phyloP scores from a whole-genome alignment of 2,888 invertebrate genomes.

The Parnassius mnemosyne region DNA sequence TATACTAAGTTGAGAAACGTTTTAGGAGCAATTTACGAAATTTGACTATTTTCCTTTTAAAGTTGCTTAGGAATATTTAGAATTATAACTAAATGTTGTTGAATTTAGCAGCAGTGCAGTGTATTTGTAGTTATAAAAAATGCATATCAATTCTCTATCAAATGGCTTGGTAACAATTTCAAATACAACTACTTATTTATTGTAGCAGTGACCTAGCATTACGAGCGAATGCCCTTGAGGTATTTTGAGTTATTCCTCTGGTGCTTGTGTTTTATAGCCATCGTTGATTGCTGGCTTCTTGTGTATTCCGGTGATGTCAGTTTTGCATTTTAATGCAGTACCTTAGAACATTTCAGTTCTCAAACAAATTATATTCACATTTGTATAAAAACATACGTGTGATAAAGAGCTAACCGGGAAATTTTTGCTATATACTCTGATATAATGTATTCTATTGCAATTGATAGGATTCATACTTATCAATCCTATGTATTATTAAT shows the following conservation, averaged over 20 bases:
- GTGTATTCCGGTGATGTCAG: conserved; percentile 3
- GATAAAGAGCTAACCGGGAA: background rate
- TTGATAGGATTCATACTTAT: too few relatives aligned
- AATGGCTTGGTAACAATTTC: too few relatives aligned
- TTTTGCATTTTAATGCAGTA: background rate
- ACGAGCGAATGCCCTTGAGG: conserved; percentile 3
- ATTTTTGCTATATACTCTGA: too few relatives aligned
- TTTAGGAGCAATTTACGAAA: conserved; percentile 5
- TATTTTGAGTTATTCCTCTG: conserved; percentile 4
- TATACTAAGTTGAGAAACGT: conserved; percentile 3
- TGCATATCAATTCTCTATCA: too few relatives aligned
- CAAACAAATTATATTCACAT: background rate
- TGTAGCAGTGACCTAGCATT: background rate
- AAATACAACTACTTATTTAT: background rate
- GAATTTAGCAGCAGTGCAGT: background rate
- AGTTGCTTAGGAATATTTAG: conserved; percentile 1
- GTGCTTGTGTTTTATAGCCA: conserved; percentile 3
- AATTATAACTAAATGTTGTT: background rate
- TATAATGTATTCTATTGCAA: too few relatives aligned
- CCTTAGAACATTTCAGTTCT: background rate
- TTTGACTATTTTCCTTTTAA: conserved; percentile 3
- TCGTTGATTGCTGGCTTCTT: background rate
- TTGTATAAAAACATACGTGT: background rate
- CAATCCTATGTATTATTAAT: too few relatives aligned
- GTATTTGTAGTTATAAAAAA: background rate